Evolutionary conservation across 2,888 invertebrate species (phyloP), one percentile per base, ranked within the genome.

Genomic region (Tanytarsus gracilentus): DNA sequence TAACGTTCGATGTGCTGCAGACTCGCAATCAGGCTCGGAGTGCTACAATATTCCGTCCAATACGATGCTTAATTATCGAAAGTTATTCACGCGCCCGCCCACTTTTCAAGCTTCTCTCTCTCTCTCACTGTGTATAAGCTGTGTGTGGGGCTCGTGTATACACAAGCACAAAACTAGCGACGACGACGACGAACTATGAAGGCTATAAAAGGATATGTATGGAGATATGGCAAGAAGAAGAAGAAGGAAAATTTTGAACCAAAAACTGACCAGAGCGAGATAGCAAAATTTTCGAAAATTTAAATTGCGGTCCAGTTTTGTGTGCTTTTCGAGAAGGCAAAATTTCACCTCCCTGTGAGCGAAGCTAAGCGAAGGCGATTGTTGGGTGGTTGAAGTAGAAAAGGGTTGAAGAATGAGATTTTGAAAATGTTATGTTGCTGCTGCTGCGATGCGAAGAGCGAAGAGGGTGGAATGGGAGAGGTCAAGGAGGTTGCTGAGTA

Each of bases 261-360:
- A 55, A 55, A 55, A 55, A 39, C 27, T 39, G 39, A 55, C 55
- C 55, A 55, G 55, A 55, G 55, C 55, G 55, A 55, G 55, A 55
- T 33, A 33, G 55, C 53, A 53, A 55, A 40, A 55, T 55, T 55
- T 55, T 55, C 55, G 40, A 55, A 55, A 55, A 40, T 55, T 55
- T 40, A 55, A 55, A 40, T 55, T 55, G 55, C 55, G 55, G 55
- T 55, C 55, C 55, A 55, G 55, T 55, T 44, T 44, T 44, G n/a
- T n/a, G n/a, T n/a, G n/a, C n/a, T n/a, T n/a, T n/a, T n/a, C n/a
- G n/a, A n/a, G n/a, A n/a, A n/a, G n/a, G n/a, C n/a, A n/a, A n/a
- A n/a, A n/a, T n/a, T n/a, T n/a, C n/a, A n/a, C n/a, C n/a, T n/a
- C n/a, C n/a, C n/a, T n/a, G n/a, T n/a, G n/a, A n/a, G n/a, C n/a